Conservation (phyloP, 2,888 invertebrate genomes). For the Odontothrips loti region DNA sequence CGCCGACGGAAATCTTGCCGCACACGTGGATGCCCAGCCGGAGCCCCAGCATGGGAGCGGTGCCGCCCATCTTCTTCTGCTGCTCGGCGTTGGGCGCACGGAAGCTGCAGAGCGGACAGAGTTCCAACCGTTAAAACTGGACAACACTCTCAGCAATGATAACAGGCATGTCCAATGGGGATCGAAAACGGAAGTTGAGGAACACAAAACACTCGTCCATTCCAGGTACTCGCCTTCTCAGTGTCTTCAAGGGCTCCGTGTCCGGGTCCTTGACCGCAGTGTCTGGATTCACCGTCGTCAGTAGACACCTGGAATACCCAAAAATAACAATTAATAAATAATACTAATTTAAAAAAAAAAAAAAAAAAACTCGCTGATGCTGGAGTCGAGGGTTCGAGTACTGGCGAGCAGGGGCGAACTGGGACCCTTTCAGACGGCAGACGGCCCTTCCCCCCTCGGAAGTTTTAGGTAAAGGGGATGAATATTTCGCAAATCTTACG, state of each 20-base stretch:
- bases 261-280: constrained; percentile 58
- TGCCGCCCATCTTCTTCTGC: background rate
- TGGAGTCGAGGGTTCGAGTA: too few relatives aligned
- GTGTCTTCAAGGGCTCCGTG: constrained; percentile 61
- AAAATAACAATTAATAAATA: background rate
- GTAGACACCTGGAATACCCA: constrained; percentile 56
- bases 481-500: too few relatives aligned
- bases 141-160: too few relatives aligned
- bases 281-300: constrained; percentile 65
- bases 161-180: too few relatives aligned
- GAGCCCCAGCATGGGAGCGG: background rate
- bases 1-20: background rate
- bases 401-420: too few relatives aligned
- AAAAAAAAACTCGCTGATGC: too few relatives aligned
- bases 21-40: background rate
- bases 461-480: too few relatives aligned
- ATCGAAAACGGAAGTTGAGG: too few relatives aligned
- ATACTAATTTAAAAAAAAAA: constrained; percentile 29
- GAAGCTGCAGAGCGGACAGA: background rate
- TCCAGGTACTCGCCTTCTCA: constrained; percentile 53
- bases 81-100: background rate
- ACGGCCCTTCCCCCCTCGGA: too few relatives aligned
- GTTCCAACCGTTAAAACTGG: too few relatives aligned
- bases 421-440: too few relatives aligned
- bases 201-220: background rate